These are phyloP conservation scores for Bucco capensis DNA, from an alignment of 2,113 vertebrate genomes.

Conservation along the genomic window DNA sequence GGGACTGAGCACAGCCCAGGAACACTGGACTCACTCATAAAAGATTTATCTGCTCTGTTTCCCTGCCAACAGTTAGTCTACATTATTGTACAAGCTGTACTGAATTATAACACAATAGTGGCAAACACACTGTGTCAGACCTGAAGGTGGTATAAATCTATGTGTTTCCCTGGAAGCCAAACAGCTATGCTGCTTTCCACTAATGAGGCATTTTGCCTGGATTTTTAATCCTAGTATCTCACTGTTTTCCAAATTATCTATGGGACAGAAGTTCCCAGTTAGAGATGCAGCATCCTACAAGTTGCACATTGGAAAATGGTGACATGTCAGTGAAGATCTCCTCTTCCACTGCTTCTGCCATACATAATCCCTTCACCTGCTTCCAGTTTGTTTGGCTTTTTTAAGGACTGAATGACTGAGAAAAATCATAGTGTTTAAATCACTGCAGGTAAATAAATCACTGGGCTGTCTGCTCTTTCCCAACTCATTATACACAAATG, in stretches of 20 bases:
- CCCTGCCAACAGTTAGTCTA: constrained; percentile 18
- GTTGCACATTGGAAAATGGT: neutral
- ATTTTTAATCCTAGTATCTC: neutral
- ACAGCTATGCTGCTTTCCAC: neutral
- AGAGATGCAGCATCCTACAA: neutral
- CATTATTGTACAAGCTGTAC: neutral
- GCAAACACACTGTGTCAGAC: neutral
- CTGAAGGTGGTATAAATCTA: neutral
- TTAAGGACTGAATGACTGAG: neutral
- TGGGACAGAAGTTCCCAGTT: neutral
- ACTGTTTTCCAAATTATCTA: neutral
- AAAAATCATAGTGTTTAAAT: neutral
- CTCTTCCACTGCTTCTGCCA: neutral
- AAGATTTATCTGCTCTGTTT: constrained; percentile 24
- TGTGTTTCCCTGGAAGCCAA: neutral
- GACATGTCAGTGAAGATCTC: neutral
- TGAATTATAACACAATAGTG: constrained; percentile 5
- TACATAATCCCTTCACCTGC: neutral
- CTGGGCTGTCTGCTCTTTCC: neutral
- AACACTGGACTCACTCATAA: neutral
- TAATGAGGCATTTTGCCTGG: neutral
- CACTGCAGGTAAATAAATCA: neutral
- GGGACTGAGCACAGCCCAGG: neutral
- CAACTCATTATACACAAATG: neutral
- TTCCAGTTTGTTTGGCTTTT: neutral